These are phyloP conservation scores for Furnarius figulus DNA, from an alignment of 2,113 vertebrate genomes.

Conservation along the genomic window DNA sequence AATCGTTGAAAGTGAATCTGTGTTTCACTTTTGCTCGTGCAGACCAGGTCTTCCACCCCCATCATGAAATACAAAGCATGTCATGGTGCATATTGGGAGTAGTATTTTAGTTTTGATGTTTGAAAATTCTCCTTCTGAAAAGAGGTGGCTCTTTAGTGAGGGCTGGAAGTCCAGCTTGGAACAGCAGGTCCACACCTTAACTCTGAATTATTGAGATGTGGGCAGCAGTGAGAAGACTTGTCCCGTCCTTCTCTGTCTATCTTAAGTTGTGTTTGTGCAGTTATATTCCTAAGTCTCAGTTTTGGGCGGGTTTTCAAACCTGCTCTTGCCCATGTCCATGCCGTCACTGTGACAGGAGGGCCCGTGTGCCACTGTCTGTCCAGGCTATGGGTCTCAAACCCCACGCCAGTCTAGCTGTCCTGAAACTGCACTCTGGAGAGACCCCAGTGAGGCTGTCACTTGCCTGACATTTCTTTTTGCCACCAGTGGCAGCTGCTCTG, in stretches of 20 bases:
- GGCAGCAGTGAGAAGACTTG: not conserved
- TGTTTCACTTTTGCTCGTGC: not conserved
- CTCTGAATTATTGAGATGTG: not conserved
- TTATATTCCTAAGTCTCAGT: accelerated
- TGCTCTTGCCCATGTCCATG: not conserved
- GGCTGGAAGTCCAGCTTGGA: not conserved
- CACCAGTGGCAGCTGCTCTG: not conserved
- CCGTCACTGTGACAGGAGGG: not conserved
- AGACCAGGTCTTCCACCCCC: not conserved
- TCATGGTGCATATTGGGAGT: not conserved
- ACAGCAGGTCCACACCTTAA: not conserved
- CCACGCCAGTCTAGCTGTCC: not conserved
- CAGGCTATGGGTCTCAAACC: not conserved
- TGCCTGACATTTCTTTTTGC: not conserved
- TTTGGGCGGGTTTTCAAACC: not conserved
- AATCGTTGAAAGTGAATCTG: not conserved
- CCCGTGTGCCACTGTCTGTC: not conserved
- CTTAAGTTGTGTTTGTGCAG: not conserved
- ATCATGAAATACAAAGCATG: not conserved
- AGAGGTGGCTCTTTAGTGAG: not conserved
- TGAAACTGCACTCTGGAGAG: not conserved
- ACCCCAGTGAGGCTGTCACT: not conserved
- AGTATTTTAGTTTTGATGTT: not conserved
- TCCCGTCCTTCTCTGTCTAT: not conserved
- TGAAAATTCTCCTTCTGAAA: not conserved